Evolutionary conservation across 2,797 vertebrate species (phyloP).

Genomic region (Muraenolepis orangiensis): DNA sequence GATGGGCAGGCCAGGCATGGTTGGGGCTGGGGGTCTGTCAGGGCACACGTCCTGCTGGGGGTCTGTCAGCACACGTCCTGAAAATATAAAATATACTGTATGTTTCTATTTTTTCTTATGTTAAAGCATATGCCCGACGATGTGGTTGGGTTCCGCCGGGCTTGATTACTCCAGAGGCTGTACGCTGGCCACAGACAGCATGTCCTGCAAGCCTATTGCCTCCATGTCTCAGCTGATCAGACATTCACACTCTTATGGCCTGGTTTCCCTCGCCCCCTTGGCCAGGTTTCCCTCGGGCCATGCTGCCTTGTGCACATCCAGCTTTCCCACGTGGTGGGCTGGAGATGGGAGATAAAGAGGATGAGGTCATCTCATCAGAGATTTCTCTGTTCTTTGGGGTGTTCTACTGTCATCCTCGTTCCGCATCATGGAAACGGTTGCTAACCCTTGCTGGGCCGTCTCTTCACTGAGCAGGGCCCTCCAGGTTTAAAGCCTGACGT

Average conservation of each 20-base stretch:
- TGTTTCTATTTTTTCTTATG: too few relatives aligned
- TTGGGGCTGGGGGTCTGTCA: too few relatives aligned
- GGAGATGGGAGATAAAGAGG: too few relatives aligned
- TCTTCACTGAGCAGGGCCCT: slow-evolving; percentile 19
- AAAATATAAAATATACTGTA: too few relatives aligned
- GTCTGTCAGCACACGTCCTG: slow-evolving; percentile 2
- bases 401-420: not conserved
- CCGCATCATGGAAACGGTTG: not conserved
- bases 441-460: slow-evolving; percentile 27
- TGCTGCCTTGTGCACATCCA: not conserved
- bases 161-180: not conserved
- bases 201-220: slow-evolving; percentile 33
- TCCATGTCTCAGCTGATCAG: slow-evolving; percentile 48
- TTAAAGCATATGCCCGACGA: too few relatives aligned
- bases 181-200: slow-evolving; percentile 36
- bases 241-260: slow-evolving; percentile 57
- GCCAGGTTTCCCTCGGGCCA: not conserved
- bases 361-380: too few relatives aligned
- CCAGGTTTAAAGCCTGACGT: not conserved
- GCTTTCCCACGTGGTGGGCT: not conserved
- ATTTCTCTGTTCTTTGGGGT: too few relatives aligned
- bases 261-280: too few relatives aligned
- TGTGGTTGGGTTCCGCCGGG: too few relatives aligned
- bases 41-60: too few relatives aligned
- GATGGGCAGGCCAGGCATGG: too few relatives aligned